Evolutionary conservation across 1,140 invertebrate species (phyloP).

Genomic region (Drosophila ironensis): DNA sequence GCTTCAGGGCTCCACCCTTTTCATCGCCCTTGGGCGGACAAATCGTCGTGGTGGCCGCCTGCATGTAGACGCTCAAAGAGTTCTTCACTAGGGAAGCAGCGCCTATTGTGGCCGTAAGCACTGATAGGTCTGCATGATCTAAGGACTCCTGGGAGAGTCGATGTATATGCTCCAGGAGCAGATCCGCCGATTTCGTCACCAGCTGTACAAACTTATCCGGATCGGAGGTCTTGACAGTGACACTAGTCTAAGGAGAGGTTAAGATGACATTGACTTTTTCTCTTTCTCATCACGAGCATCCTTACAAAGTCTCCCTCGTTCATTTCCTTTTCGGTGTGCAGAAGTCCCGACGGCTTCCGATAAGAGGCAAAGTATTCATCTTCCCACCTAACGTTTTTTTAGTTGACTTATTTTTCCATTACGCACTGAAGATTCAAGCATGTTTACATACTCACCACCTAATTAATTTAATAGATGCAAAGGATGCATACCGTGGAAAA

Average conservation of each 20-base stretch:
- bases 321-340: slow-evolving; percentile 76
- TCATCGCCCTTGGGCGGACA: slow-evolving; percentile 80
- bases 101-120: slow-evolving; percentile 89
- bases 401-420: too few species aligned
- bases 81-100: slow-evolving; percentile 90
- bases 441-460: slow-evolving; percentile 85
- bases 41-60: slow-evolving; percentile 71
- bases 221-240: slow-evolving; percentile 87
- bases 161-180: slow-evolving; percentile 89
- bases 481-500: slow-evolving; percentile 90
- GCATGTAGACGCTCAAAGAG: slow-evolving; percentile 87
- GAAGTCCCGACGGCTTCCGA: slow-evolving; percentile 82
- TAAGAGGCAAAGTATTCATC: slow-evolving; percentile 82
- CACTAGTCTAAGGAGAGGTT: slow-evolving; percentile 64
- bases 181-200: slow-evolving; percentile 87
- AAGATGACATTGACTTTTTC: not conserved
- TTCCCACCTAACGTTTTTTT: too few species aligned
- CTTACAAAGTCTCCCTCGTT: slow-evolving; percentile 71
- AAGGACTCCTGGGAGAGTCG: slow-evolving; percentile 89
- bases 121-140: slow-evolving; percentile 90
- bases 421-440: too few species aligned
- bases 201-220: slow-evolving; percentile 87
- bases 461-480: slow-evolving; percentile 90
- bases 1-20: slow-evolving; percentile 80
- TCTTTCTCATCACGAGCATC: too few species aligned